These are phyloP conservation scores for Biston betularia DNA, from an alignment of 2,888 invertebrate genomes.

Conservation along the genomic window DNA sequence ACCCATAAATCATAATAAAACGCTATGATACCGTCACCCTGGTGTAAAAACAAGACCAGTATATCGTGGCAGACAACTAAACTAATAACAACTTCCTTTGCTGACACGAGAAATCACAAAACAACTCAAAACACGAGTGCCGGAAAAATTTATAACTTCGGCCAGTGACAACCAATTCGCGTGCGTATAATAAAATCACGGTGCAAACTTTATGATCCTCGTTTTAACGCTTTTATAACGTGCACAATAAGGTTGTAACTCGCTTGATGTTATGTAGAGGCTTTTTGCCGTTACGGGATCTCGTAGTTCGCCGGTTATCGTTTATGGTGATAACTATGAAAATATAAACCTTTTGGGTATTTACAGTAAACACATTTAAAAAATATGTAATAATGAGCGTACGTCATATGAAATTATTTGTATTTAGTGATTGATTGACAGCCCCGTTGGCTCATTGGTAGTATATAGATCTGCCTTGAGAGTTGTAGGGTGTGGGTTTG, in stretches of 20 bases:
- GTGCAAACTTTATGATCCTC: constrained; percentile 45
- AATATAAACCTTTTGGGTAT: constrained; percentile 48
- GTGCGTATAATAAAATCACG: constrained; percentile 64
- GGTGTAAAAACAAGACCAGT: constrained; percentile 24
- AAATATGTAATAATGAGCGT: not conserved
- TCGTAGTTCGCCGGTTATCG: constrained; percentile 53
- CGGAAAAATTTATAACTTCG: constrained; percentile 66
- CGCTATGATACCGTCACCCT: constrained; percentile 1
- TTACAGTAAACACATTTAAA: constrained; percentile 49
- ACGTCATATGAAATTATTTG: not conserved
- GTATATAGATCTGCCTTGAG: too few relatives aligned
- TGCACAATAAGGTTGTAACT: constrained; percentile 50
- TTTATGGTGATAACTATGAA: constrained; percentile 72
- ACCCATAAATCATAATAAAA: not conserved
- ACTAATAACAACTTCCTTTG: constrained; percentile 45
- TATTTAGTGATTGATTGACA: too few relatives aligned
- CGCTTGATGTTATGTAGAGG: constrained; percentile 42
- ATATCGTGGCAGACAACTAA: constrained; percentile 31
- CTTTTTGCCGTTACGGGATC: constrained; percentile 45
- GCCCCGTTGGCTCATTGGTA: too few relatives aligned
- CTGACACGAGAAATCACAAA: constrained; percentile 46
- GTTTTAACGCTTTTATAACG: constrained; percentile 44
- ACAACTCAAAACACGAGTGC: constrained; percentile 56
- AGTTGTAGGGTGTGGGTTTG: too few relatives aligned
- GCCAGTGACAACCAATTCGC: constrained; percentile 62